Base-by-base conservation (phyloP, 2,888 invertebrate genomes). In the Melanotus villosus region DNA sequence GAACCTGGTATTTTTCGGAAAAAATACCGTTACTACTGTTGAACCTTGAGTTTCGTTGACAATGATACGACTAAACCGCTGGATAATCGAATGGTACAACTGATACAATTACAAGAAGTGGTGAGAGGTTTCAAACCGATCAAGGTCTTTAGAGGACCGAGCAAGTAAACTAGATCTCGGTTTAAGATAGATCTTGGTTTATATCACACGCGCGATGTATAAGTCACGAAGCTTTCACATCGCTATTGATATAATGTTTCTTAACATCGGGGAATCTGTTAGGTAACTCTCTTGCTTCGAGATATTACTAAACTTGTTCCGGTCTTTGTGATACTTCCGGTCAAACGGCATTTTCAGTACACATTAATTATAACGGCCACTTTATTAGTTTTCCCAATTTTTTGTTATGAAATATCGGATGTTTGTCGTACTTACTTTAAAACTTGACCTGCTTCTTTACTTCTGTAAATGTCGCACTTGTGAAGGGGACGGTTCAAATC, bases 401-500 rank as follows among this genome's bases (percentile, higher is more conserved):
- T n/a, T 52, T 52, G 32, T 10, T 26, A 52, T 32, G 32, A 19
- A 52, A 52, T 18, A 18, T 30, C 18, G 18, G 18, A 52, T 32
- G 32, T 38, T 62, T 12, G 7, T 58, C 43, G 6, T 58, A 89
- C 92, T 92, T 83, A 97, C 97, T 91, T 92, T 5, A 97, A 84
- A 71, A 94, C 88, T 74, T 89, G 88, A 0, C 97, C 97, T n/a
- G 97, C 97, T 72, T 93, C 92, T 47, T 92, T 92, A 79, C 93
- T 95, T 58, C 93, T 86, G 86, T 96, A 96, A 80, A 97, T 93
- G 84, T 97, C 97, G 83, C 97, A 98, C 80, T 93, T 93, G 86
- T 97, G 95, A 38, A 98, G 87, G 0, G 95, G 93, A 57, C 89
- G 89, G 3, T 88, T 84, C 0, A 90, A 87, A 82, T 95, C 92